A percentile compares a stretch with the other conserved stretches of the same genome.
Evolutionary conservation across 2,113 vertebrate genomes (phyloP).

Genomic region (Panurus biarmicus): DNA sequence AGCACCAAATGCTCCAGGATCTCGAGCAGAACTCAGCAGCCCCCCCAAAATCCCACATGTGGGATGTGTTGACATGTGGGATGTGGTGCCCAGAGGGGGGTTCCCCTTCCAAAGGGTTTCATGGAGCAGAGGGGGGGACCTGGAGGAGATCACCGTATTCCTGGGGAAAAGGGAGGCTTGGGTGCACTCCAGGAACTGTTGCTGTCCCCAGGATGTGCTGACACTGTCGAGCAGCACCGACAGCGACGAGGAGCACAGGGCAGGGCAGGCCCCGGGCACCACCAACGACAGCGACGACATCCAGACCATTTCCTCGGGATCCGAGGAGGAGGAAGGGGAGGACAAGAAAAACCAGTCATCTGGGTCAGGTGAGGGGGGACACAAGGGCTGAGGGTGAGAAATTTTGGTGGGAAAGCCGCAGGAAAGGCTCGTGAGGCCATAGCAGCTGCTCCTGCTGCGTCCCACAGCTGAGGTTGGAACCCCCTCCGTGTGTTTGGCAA

Average conservation of each 20-base stretch:
- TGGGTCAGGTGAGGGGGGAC: background rate
- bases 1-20: background rate
- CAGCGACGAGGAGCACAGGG: slow-evolving; percentile 65
- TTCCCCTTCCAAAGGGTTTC: background rate
- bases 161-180: background rate
- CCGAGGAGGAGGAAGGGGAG: slow-evolving; percentile 82
- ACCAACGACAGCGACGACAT: slow-evolving; percentile 90
- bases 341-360: slow-evolving; percentile 73
- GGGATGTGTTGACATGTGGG: background rate
- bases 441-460: background rate
- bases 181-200: background rate
- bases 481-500: fast-evolving
- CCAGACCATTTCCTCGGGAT: slow-evolving; percentile 96
- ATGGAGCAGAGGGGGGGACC: background rate
- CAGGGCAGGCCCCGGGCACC: slow-evolving; percentile 49
- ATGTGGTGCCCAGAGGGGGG: background rate
- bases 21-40: background rate
- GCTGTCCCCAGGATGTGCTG: slow-evolving; percentile 76
- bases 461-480: background rate
- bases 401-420: background rate
- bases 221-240: slow-evolving; percentile 84
- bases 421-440: fast-evolving
- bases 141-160: fast-evolving
- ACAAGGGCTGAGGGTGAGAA: background rate
- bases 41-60: background rate